A percentile compares a stretch with the other conserved stretches of the same genome.
phyloP scores from a whole-genome alignment of 1,140 invertebrate species.

The Bombus sibiricus region DNA sequence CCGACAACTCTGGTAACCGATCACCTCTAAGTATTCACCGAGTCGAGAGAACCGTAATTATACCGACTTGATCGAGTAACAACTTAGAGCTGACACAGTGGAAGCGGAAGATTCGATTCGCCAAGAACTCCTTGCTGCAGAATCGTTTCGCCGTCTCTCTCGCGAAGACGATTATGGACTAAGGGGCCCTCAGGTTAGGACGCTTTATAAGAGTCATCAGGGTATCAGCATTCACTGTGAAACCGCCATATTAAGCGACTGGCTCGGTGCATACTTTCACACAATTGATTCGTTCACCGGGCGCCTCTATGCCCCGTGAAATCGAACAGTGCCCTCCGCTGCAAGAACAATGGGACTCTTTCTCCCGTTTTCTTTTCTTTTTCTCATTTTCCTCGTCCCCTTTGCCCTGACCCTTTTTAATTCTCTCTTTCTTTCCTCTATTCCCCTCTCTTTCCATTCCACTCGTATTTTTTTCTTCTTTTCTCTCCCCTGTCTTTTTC shows the following conservation, averaged over 20 bases:
- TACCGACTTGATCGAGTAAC: conserved; percentile 8
- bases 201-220: conserved; percentile 28
- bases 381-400: background rate
- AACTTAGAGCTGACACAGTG: conserved; percentile 7
- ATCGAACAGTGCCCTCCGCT: conserved; percentile 59
- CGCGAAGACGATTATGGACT: background rate
- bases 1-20: background rate
- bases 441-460: conserved; percentile 12
- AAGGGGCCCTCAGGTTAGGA: background rate
- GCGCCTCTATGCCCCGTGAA: conserved; percentile 51
- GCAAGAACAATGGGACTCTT: conserved; percentile 51
- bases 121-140: background rate
- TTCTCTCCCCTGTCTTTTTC: conserved; percentile 10
- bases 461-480: background rate
- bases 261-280: conserved; percentile 52
- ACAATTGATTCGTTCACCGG: conserved; percentile 61
- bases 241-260: conserved; percentile 56
- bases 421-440: background rate
- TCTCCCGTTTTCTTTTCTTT: conserved; percentile 20
- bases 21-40: background rate
- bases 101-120: conserved; percentile 47
- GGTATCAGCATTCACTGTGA: conserved; percentile 23
- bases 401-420: background rate
- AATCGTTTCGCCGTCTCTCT: background rate
- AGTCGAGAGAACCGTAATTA: conserved; percentile 12